phyloP scores from a whole-genome alignment of 2,797 vertebrate genomes.

The Limnodromus scolopaceus region DNA sequence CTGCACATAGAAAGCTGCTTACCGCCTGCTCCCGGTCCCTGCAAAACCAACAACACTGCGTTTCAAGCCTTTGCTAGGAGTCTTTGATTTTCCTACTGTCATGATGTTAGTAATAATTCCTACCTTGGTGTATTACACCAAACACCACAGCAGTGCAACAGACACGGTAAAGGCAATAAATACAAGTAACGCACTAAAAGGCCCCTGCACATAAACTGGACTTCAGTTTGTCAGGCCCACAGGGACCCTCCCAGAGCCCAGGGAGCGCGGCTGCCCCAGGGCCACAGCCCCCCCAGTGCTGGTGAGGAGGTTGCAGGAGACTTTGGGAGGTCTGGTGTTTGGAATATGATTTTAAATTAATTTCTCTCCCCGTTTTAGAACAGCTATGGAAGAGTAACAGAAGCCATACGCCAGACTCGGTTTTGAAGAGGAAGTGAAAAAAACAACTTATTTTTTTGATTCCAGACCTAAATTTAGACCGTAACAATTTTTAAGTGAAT shows the following conservation, averaged over 20 bases:
- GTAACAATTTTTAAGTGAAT: background rate
- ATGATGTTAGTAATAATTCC: background rate
- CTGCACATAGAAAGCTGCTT: background rate
- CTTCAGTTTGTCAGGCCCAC: background rate
- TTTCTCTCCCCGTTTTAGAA: background rate
- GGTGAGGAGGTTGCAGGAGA: background rate
- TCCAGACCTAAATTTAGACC: slow-evolving; percentile 3
- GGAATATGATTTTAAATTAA: background rate
- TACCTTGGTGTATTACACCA: background rate
- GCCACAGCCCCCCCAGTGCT: background rate
- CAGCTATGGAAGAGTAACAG: background rate
- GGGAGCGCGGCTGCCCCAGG: background rate
- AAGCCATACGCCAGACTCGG: background rate
- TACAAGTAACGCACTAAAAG: background rate
- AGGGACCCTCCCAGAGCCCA: background rate
- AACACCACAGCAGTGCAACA: background rate
- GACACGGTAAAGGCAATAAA: background rate
- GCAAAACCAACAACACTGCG: background rate
- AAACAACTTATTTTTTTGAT: background rate
- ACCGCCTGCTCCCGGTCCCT: background rate
- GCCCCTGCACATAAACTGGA: background rate
- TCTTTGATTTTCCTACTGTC: background rate
- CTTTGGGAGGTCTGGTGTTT: background rate
- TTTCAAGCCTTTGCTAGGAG: background rate
- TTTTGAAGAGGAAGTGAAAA: background rate